Evolutionary conservation across 2,113 vertebrate species (phyloP).

Genomic region (Leptocoma aspasia): DNA sequence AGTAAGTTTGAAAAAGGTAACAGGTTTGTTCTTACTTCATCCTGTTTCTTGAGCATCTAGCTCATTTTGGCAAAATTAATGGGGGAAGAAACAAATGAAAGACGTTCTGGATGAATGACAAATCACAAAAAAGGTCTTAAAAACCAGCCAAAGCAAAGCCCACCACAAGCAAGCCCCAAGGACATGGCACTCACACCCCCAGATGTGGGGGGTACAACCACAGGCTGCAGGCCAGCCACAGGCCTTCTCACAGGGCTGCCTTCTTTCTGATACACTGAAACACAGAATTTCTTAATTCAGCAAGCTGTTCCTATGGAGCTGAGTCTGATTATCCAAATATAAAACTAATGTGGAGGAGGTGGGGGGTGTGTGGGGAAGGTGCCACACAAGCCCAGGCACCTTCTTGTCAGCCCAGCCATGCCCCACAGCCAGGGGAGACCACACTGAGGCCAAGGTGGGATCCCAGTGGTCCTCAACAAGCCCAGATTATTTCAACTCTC

Average conservation of each 20-base stretch:
- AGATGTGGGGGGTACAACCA: accelerated
- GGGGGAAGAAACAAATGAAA: not conserved
- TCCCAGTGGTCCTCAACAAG: accelerated
- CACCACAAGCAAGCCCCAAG: accelerated
- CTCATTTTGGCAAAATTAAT: not conserved
- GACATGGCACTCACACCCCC: not conserved
- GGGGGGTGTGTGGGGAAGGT: accelerated
- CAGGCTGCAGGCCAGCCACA: not conserved
- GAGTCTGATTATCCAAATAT: not conserved
- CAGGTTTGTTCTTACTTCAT: not conserved
- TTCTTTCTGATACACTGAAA: not conserved
- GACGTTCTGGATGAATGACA: not conserved
- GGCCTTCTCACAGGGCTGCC: not conserved
- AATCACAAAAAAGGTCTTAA: not conserved
- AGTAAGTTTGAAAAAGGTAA: not conserved
- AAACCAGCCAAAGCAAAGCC: not conserved
- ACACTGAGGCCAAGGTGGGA: accelerated
- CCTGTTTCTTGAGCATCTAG: not conserved
- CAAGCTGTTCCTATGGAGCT: not conserved
- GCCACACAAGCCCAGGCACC: accelerated
- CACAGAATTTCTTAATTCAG: not conserved
- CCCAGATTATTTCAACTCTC: not conserved
- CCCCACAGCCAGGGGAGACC: accelerated
- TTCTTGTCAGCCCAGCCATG: not conserved
- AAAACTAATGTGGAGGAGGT: accelerated